Conservation (phyloP, 1,140 invertebrate species). For the Bilobella aurantiaca region DNA sequence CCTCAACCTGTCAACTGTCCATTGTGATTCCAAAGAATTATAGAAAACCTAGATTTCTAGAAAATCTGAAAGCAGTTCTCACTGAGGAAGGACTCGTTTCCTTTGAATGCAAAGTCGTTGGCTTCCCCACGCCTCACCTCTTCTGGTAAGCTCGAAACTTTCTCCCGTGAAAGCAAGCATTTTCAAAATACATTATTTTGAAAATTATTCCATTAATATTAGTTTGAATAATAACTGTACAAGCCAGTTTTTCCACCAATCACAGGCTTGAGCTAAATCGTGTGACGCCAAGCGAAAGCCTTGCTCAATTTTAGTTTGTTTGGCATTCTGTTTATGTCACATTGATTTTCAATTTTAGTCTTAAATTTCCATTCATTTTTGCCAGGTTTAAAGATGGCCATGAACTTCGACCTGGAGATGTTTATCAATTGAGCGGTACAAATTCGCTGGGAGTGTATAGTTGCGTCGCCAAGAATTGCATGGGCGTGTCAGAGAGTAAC, state of each 20-base stretch:
- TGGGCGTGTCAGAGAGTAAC: constrained; percentile 75
- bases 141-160: constrained; percentile 43
- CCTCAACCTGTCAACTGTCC: constrained; percentile 7
- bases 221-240: too few species aligned
- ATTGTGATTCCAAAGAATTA: constrained; percentile 69
- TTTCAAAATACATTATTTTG: background rate
- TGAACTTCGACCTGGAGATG: constrained; percentile 79
- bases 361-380: background rate
- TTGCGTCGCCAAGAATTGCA: constrained; percentile 79
- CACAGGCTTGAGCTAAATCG: too few species aligned
- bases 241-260: too few species aligned
- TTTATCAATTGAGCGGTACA: constrained; percentile 79
- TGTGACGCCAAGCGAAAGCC: background rate
- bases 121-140: constrained; percentile 54
- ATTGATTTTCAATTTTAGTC: too few species aligned
- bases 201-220: background rate
- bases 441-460: constrained; percentile 79
- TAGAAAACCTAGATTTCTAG: constrained; percentile 74
- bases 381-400: constrained; percentile 77
- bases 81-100: constrained; percentile 83
- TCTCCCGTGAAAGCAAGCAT: background rate
- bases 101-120: constrained; percentile 69
- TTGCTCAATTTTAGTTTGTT: background rate
- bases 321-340: too few species aligned
- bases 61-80: constrained; percentile 71